A percentile compares a stretch with the other conserved stretches of the same genome.
Conservation (phyloP, 2,113 vertebrate genomes). For the Thamnophis sirtalis region DNA sequence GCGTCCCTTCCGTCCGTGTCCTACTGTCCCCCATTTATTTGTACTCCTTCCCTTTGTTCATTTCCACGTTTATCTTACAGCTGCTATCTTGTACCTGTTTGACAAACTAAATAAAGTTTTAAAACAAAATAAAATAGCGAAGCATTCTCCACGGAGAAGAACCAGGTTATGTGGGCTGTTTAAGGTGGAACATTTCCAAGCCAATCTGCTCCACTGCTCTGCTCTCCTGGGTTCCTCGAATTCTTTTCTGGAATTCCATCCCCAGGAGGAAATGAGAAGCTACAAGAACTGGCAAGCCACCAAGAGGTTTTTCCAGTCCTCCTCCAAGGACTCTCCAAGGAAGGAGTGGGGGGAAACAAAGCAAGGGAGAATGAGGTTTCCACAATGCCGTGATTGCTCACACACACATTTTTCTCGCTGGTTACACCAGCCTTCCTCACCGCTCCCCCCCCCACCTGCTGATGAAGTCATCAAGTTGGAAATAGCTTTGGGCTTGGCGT, state of each 20-base stretch:
- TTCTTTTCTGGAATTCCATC: slow-evolving; percentile 60
- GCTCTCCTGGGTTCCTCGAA: slow-evolving; percentile 43
- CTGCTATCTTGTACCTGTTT: no score
- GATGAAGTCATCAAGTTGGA: slow-evolving; percentile 57
- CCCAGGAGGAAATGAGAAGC: slow-evolving; percentile 55
- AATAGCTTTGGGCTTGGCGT: slow-evolving; percentile 50
- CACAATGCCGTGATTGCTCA: slow-evolving; percentile 30
- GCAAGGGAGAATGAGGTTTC: slow-evolving; percentile 50
- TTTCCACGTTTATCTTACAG: no score
- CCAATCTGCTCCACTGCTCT: neutral
- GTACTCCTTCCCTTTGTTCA: no score
- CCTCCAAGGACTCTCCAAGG: slow-evolving; percentile 53
- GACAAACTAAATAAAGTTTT: no score
- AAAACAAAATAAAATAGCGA: no score
- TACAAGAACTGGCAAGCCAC: slow-evolving; percentile 42
- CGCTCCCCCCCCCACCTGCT: slow-evolving; percentile 44
- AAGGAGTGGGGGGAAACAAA: slow-evolving; percentile 22
- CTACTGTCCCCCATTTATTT: no score
- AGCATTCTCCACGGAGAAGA: neutral
- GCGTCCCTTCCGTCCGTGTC: no score
- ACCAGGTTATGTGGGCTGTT: neutral
- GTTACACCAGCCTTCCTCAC: neutral
- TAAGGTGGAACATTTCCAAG: slow-evolving; percentile 14
- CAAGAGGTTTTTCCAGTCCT: slow-evolving; percentile 59
- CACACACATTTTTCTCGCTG: neutral